Base-by-base conservation (phyloP, 2,113 vertebrate species). In the Terrapene triunguis region DNA sequence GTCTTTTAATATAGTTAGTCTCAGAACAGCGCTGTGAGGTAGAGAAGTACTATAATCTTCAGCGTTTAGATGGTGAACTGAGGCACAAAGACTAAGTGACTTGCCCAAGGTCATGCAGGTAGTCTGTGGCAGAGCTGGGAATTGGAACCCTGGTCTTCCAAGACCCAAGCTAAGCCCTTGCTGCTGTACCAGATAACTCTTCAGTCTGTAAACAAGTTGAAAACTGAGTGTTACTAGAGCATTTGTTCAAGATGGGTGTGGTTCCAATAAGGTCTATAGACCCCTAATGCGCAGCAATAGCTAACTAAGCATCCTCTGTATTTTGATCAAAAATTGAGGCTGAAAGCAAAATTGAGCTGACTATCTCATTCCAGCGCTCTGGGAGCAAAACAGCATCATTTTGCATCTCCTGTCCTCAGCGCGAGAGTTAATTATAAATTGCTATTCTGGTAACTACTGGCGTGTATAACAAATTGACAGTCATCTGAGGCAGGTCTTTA, bases 221-320 rank as follows among this genome's bases (percentile, higher is more conserved):
- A 25, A 25, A 32, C 2, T 1, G 0, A n/a, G 29, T 0, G 0
- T 90, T 87, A 8, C 0, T 0, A 79, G 22, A 80, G 50, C 3
- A 0, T 19, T 69, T n/a, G 3, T 80, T 84, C 85, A 57, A 85
- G 32, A 89, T 76, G 82, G 65, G 25, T 69, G 1, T 2, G 5
- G 65, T 80, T 48, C 80, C 89, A 92, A 32, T 38, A 62, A 35
- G 83, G 69, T 21, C 32, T 22, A n/a, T 35, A 22, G 32, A 82
- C 82, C 2, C 0, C 62, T 0, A 1, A 80, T 82, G 10, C 27
- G 4, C 19, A 25, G 14, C 21, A 76, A 4, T 83, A 32, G 11
- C 29, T 35, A 7, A 57, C 55, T 90, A 17, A 32, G n/a, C 29
- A 1, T 22, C 51, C 11, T 27, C 10, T 10, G 35, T 89, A 65